These are phyloP conservation scores for Acanthosepion esculentum DNA, from an alignment of 2,888 invertebrate species.

Conservation along the genomic window DNA sequence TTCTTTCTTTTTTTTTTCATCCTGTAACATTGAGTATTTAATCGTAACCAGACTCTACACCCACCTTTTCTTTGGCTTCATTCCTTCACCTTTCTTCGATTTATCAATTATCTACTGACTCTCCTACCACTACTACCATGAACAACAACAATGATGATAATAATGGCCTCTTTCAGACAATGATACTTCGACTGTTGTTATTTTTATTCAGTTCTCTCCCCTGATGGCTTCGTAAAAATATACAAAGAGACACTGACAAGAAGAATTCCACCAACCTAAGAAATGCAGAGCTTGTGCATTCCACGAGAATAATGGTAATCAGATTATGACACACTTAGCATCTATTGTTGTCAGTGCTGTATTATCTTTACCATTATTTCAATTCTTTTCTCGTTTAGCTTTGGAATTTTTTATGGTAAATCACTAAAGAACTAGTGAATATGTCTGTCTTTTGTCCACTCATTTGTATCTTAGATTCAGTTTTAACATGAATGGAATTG, in stretches of 20 bases:
- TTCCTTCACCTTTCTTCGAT: neutral
- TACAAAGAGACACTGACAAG: neutral
- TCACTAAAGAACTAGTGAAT: neutral
- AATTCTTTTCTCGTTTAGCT: neutral
- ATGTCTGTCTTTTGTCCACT: neutral
- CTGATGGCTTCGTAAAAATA: constrained; percentile 8
- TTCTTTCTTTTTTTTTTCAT: neutral
- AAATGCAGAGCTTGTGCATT: constrained; percentile 33
- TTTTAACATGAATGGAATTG: neutral
- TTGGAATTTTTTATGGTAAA: neutral
- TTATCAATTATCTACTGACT: neutral
- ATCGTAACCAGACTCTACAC: neutral
- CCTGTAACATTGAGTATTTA: constrained; percentile 16
- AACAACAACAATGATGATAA: neutral
- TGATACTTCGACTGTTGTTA: neutral
- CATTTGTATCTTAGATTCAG: neutral
- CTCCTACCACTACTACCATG: neutral
- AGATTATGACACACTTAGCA: neutral
- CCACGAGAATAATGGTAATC: neutral
- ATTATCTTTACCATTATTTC: neutral
- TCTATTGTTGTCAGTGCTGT: neutral
- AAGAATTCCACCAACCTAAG: neutral
- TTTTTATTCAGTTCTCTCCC: constrained; percentile 8
- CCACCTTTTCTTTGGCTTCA: neutral
- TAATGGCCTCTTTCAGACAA: neutral